Base-by-base conservation (phyloP, 2,888 invertebrate species). In the Phyllotreta striolata region DNA sequence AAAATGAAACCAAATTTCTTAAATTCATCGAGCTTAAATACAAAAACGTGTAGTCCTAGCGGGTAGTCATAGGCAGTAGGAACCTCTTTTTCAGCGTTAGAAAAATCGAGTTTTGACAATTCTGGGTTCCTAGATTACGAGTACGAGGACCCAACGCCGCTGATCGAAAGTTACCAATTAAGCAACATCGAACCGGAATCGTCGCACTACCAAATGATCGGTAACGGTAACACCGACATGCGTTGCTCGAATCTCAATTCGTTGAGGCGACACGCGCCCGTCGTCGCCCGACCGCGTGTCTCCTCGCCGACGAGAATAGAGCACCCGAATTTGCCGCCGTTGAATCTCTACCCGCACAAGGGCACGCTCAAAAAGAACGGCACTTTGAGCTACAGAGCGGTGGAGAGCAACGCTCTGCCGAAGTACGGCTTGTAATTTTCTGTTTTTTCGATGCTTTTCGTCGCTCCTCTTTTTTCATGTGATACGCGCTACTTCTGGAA, bases 301-400 rank as follows among this genome's bases (percentile, higher is more conserved):
- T 91, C 93, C 4, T 91, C 91, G 0, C 92, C 93, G 0, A 92
- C 92, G 0, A 85, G 91, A 71, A 92, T 93, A 73, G 93, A 93
- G 76, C 88, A 92, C 74, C 92, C 92, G 0, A 92, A 93, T 77
- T 79, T 91, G 62, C 91, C 93, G 6, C 91, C 93, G 0, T 80
- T 93, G 47, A 93, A 93, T 77, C 84, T 91, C 35, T 84, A 86
- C 74, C 86, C 87, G 12, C 84, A 75, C 56, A 71, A 75, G 55
- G 70, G 70, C 3, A 76, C 77, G 35, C 61, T 77, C 61, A 77
- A 75, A 66, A 73, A 73, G 54, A 74, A 73, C 55, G 67, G 52
- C 7, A 73, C 76, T n/a, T 57, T 75, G 55, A 75, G 70, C 64
- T 77, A 77, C 62, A 70, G 74, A 58, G 74, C 72, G 51, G 73